Percentiles rank a stretch among this genome's conserved stretches.
phyloP scores from a whole-genome alignment of 2,113 vertebrate species.

The Bufo bufo region DNA sequence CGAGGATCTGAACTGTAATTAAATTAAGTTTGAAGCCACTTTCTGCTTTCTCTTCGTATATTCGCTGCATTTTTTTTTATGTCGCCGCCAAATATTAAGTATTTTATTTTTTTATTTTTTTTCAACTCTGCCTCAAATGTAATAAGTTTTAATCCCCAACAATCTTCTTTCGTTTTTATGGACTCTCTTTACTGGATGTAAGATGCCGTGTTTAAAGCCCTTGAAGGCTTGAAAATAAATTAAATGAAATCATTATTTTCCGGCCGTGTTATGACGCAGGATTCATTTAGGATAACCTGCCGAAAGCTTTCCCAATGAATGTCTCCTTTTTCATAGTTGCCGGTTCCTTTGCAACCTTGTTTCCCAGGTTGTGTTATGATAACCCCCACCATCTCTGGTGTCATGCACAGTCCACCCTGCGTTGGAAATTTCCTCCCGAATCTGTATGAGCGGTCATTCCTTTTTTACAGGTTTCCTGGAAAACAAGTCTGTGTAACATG shows the following conservation, averaged over 20 bases:
- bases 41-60: constrained; percentile 42
- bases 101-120: neutral
- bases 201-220: neutral
- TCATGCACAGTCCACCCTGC: no score
- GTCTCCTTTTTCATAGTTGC: no score
- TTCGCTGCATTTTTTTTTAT: constrained; percentile 8
- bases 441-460: no score
- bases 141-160: constrained; percentile 25
- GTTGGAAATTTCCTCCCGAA: no score
- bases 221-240: neutral
- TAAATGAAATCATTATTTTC: neutral
- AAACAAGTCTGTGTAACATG: neutral
- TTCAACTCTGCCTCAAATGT: constrained; percentile 3
- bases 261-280: neutral
- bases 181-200: constrained; percentile 1
- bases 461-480: neutral
- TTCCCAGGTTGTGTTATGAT: neutral
- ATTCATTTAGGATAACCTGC: neutral
- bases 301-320: neutral
- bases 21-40: constrained; percentile 32
- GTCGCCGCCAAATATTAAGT: constrained; percentile 1
- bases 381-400: no score
- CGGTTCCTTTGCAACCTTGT: neutral
- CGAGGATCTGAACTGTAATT: constrained; percentile 37
- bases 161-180: constrained; percentile 2